Evolutionary conservation across 1,140 invertebrate species (phyloP), one percentile per base, ranked within the genome.

Genomic region (Drosophila pandora): DNA sequence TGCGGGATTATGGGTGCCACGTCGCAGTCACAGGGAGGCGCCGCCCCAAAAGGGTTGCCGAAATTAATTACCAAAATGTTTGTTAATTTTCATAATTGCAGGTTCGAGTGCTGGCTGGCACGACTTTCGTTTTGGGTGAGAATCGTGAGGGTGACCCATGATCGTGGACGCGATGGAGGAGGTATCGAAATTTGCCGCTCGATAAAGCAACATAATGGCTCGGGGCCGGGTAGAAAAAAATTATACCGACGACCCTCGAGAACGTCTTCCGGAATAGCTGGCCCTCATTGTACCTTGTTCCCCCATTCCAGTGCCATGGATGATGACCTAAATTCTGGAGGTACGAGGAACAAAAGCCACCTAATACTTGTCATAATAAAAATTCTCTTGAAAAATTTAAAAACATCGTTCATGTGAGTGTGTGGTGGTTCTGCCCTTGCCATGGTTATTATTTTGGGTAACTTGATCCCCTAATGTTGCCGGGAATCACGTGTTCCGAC

Each of bases 61-160:
- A 87, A 87, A 87, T 87, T 87, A 87, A 88, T 87, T 88, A 87
- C 85, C 76, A 70, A 88, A 88, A 79, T 79, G 62, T 63, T 81
- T 87, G 62, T 88, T 75, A 87, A 69, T 67, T 79, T 79, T 74
- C 63, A 87, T 87, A 87, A 87, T 87, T 87, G 82, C 55, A 79
- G 61, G 59, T 74, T 57, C 21, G 9, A 39, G 25, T 28, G 25
- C 5, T 28, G 17, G 7, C 60, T 28, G 68, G 68, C 81, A 81
- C 67, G 82, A 85, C 60, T 81, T 56, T 69, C 17, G 32, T 17
- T 64, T 10, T 23, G 39, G 22, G 13, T 12, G 47, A 37, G 50
- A 47, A 74, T 79, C 77, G 78, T 81, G 78, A 61, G 60, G 74
- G 34, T 53, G 47, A 47, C 21, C 62, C 52, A 53, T 53, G 62